phyloP scores from a whole-genome alignment of 2,113 vertebrate species.

The Trachemys scripta region DNA sequence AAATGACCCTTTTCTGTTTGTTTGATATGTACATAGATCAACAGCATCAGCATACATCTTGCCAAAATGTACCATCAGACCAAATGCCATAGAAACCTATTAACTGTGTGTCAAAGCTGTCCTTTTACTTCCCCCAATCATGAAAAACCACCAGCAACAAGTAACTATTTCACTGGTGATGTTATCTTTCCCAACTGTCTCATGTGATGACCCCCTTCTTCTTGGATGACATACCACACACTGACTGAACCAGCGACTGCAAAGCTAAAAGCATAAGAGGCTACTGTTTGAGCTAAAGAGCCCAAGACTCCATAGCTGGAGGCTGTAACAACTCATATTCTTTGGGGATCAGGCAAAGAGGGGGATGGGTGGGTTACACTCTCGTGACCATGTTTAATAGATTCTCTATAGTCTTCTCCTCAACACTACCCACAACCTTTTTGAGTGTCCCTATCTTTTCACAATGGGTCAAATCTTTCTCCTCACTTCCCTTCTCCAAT shows the following conservation, averaged over 20 bases:
- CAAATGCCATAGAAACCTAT: conserved; percentile 52
- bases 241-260: not conserved
- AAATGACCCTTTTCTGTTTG: not conserved
- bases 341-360: not conserved
- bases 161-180: conserved; percentile 64
- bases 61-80: conserved; percentile 51
- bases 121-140: conserved; percentile 65
- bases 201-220: not conserved
- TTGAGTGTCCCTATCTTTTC: conserved; percentile 16
- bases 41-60: conserved; percentile 50
- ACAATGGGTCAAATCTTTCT: not conserved
- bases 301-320: not conserved
- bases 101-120: conserved; percentile 55
- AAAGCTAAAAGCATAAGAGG: not conserved
- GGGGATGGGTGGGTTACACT: not conserved
- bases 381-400: conserved; percentile 58
- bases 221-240: not conserved
- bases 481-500: not conserved
- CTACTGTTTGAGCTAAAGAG: not conserved
- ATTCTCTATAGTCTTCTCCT: conserved; percentile 22
- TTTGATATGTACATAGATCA: conserved; percentile 52
- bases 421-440: conserved; percentile 18
- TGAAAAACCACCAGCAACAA: conserved; percentile 66
- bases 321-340: not conserved
- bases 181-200: conserved; percentile 46